Percentiles rank a stretch among this genome's conserved stretches.
Conservation (phyloP, 2,888 invertebrate genomes). For the Girardia tigrina region DNA sequence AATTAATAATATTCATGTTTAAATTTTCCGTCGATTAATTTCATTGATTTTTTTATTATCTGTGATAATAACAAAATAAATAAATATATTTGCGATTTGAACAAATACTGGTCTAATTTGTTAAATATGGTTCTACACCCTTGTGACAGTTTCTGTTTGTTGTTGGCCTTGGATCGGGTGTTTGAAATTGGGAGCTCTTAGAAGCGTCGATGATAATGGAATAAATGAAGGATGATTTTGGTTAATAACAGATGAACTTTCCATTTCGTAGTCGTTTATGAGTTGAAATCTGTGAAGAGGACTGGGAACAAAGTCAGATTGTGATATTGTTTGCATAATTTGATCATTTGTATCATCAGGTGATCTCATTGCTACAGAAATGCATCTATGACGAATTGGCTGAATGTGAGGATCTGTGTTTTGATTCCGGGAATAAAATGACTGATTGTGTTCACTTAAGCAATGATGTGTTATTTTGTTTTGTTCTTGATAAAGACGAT, state of each 20-base stretch:
- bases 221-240: neutral
- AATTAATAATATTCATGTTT: too few relatives aligned
- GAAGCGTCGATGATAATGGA: neutral
- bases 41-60: too few relatives aligned
- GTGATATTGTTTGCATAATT: neutral
- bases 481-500: constrained; percentile 12
- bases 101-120: neutral
- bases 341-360: neutral
- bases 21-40: too few relatives aligned
- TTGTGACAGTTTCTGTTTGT: constrained; percentile 5
- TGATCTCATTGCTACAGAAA: constrained; percentile 7
- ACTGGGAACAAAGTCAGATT: neutral
- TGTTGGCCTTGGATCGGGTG: neutral
- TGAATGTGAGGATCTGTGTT: neutral
- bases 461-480: constrained; percentile 9
- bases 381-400: neutral
- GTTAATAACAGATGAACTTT: neutral
- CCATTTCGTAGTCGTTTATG: constrained; percentile 4
- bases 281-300: constrained; percentile 12
- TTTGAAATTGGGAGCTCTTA: neutral
- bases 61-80: constrained; percentile 9
- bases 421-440: neutral
- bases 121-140: neutral
- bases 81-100: neutral
- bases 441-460: constrained; percentile 4